Evolutionary conservation across 2,888 invertebrate genomes (phyloP).

Genomic region (Cabera pusaria): DNA sequence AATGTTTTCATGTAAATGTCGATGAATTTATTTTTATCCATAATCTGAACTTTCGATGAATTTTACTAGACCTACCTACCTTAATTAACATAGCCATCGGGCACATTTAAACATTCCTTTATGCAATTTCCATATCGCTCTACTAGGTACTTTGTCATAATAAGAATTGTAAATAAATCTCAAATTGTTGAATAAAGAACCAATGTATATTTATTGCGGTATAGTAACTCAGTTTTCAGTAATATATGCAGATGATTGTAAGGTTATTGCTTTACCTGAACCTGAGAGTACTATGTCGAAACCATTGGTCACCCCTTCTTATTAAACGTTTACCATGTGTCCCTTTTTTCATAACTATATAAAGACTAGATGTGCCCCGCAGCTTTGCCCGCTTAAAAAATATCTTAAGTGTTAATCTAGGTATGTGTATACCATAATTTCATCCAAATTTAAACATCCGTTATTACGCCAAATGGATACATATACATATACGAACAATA

Average conservation of each 20-base stretch:
- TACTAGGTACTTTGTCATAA: slow-evolving; percentile 1
- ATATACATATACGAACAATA: too few relatives aligned
- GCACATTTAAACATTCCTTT: slow-evolving; percentile 9
- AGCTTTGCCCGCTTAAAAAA: too few relatives aligned
- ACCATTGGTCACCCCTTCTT: slow-evolving; percentile 15
- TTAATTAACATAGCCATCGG: slow-evolving; percentile 16
- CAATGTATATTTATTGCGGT: background rate
- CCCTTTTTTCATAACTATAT: background rate
- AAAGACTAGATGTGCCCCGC: too few relatives aligned
- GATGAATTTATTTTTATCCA: too few relatives aligned
- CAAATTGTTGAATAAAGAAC: background rate
- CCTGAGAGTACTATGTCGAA: slow-evolving; percentile 6
- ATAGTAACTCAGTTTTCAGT: slow-evolving; percentile 2
- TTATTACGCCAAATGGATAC: too few relatives aligned
- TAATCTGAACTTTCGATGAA: too few relatives aligned
- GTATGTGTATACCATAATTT: too few relatives aligned
- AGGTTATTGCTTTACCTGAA: slow-evolving; percentile 4
- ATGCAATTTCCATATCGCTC: slow-evolving; percentile 1
- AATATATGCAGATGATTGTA: slow-evolving; percentile 1
- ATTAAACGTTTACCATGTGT: slow-evolving; percentile 8
- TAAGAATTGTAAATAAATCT: background rate
- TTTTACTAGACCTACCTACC: too few relatives aligned
- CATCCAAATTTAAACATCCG: too few relatives aligned
- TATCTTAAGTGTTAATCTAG: too few relatives aligned
- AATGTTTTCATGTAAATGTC: too few relatives aligned